These are phyloP conservation scores for Clusia tigrina DNA, from an alignment of 2,888 invertebrate species.

Conservation along the genomic window DNA sequence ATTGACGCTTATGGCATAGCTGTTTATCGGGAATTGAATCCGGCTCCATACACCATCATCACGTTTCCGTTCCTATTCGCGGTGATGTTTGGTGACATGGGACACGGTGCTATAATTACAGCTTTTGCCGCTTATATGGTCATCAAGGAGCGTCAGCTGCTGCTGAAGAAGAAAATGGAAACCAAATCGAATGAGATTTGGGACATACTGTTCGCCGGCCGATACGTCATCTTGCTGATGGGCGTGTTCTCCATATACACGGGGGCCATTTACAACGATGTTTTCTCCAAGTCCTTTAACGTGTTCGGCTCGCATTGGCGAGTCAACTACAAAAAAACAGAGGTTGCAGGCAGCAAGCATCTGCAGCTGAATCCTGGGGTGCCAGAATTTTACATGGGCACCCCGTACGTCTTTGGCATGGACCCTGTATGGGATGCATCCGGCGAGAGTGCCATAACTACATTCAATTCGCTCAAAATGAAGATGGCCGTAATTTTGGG, in stretches of 20 bases:
- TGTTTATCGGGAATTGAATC: slow-evolving; percentile 90
- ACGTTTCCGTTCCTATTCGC: slow-evolving; percentile 96
- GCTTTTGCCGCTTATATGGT: slow-evolving; percentile 84
- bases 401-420: slow-evolving; percentile 80
- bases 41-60: slow-evolving; percentile 85
- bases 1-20: slow-evolving; percentile 95
- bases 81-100: slow-evolving; percentile 95
- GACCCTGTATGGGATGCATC: slow-evolving; percentile 78
- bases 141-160: slow-evolving; percentile 76
- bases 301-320: slow-evolving; percentile 90
- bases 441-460: slow-evolving; percentile 86
- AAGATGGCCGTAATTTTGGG: slow-evolving; percentile 93
- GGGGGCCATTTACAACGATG: slow-evolving; percentile 95
- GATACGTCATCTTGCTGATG: slow-evolving; percentile 96
- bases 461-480: slow-evolving; percentile 95
- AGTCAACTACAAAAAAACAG: slow-evolving; percentile 67
- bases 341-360: slow-evolving; percentile 60
- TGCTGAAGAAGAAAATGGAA: slow-evolving; percentile 60
- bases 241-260: slow-evolving; percentile 97
- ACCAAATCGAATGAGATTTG: slow-evolving; percentile 84
- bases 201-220: slow-evolving; percentile 94
- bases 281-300: slow-evolving; percentile 92
- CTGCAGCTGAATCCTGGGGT: slow-evolving; percentile 72
- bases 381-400: slow-evolving; percentile 50
- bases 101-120: slow-evolving; percentile 87